Conservation (phyloP, 2,888 invertebrate species). For the Leptothorax acervorum region DNA sequence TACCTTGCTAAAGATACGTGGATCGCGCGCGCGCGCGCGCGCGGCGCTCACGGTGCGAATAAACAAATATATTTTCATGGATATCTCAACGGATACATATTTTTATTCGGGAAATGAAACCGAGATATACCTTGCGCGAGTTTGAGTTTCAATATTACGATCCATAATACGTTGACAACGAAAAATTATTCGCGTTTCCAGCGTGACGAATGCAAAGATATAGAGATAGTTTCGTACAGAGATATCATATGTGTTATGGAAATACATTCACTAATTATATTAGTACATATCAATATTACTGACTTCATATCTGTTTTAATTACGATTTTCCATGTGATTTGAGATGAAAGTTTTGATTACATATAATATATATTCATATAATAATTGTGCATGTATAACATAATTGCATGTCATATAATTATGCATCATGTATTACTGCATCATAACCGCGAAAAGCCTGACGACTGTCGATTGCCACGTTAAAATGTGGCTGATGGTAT, state of each 20-base stretch:
- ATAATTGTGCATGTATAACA: not conserved
- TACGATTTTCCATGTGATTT: not conserved
- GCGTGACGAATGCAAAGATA: not conserved
- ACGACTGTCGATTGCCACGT: constrained; percentile 6
- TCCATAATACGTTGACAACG: not conserved
- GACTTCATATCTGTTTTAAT: not conserved
- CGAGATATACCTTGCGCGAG: not conserved
- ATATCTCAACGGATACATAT: not conserved
- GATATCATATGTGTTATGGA: not conserved
- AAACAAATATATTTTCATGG: constrained; percentile 17
- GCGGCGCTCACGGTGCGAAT: not conserved
- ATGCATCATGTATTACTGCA: too few relatives aligned
- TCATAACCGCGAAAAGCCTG: not conserved
- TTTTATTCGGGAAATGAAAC: not conserved
- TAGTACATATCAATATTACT: not conserved
- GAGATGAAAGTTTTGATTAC: not conserved
- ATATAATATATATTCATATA: not conserved
- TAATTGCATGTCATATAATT: not conserved
- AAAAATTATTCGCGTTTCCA: not conserved
- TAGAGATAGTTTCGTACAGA: not conserved
- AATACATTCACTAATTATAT: not conserved
- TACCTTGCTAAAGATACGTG: constrained; percentile 44
- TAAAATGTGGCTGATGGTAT: constrained; percentile 18
- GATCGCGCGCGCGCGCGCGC: too few relatives aligned
- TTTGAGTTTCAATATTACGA: constrained; percentile 7